phyloP scores from a whole-genome alignment of 1,140 invertebrate species.

The Solen grandis region DNA sequence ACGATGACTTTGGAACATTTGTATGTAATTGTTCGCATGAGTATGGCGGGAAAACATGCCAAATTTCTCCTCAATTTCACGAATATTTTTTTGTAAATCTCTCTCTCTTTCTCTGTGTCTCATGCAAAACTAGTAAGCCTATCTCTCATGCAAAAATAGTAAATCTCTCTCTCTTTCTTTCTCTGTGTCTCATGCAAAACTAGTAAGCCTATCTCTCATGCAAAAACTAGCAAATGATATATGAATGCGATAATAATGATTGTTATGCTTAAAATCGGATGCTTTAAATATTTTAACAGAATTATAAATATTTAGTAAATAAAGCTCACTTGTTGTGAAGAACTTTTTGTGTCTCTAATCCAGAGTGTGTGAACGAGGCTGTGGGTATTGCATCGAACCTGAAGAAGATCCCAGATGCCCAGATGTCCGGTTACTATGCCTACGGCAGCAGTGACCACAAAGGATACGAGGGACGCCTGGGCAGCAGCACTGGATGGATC shows the following conservation, averaged over 20 bases:
- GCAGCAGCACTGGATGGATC: constrained; percentile 53
- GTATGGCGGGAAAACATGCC: constrained; percentile 60
- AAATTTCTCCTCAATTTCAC: too few relatives aligned
- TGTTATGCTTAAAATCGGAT: too few relatives aligned
- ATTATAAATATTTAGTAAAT: not conserved
- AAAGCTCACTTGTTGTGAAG: too few relatives aligned
- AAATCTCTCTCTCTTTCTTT: too few relatives aligned
- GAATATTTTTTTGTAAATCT: too few relatives aligned
- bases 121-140: too few relatives aligned
- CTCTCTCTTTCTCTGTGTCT: too few relatives aligned
- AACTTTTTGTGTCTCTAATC: not conserved
- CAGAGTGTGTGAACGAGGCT: constrained; percentile 55
- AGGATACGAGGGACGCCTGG: constrained; percentile 54
- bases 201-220: too few relatives aligned
- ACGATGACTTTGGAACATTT: constrained; percentile 55
- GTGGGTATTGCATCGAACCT: constrained; percentile 50
- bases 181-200: too few relatives aligned
- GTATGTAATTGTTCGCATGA: constrained; percentile 52
- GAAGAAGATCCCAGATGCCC: constrained; percentile 59
- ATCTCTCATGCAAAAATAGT: too few relatives aligned
- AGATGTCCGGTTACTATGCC: constrained; percentile 58
- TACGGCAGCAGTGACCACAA: constrained; percentile 48
- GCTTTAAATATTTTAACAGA: not conserved
- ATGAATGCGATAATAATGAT: too few relatives aligned
- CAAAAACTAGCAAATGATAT: constrained; percentile 30